phyloP scores from a whole-genome alignment of 2,888 invertebrate genomes.

The Orthonevra nobilis region DNA sequence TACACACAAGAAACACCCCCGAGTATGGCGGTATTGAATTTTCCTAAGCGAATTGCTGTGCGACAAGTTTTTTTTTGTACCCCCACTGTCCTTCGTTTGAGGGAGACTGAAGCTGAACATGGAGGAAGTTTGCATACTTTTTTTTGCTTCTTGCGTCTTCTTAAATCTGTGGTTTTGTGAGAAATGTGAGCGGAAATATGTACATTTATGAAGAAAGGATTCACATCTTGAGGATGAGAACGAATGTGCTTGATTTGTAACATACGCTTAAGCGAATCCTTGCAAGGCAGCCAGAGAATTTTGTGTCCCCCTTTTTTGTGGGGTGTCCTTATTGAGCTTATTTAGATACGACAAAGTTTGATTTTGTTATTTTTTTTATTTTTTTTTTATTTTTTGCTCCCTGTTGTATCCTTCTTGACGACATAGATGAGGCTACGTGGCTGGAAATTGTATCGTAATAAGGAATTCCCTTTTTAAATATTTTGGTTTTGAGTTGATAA shows the following conservation, averaged over 20 bases:
- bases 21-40: constrained; percentile 49
- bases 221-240: neutral
- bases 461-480: constrained; percentile 42
- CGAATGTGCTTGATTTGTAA: constrained; percentile 27
- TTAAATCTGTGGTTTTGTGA: constrained; percentile 2
- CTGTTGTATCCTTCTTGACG: neutral
- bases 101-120: constrained; percentile 3
- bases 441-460: constrained; percentile 33
- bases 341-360: constrained; percentile 44
- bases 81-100: constrained; percentile 1
- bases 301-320: neutral
- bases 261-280: constrained; percentile 38
- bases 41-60: constrained; percentile 62
- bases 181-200: neutral
- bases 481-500: constrained; percentile 37
- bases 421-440: neutral
- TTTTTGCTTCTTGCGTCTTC: no score
- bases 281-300: constrained; percentile 3
- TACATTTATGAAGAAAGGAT: neutral
- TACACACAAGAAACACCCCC: constrained; percentile 32
- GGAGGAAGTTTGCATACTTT: no score
- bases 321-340: constrained; percentile 15
- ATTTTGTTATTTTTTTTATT: constrained; percentile 30
- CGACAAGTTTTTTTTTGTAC: constrained; percentile 44
- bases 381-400: neutral